Evolutionary conservation across 2,797 vertebrate genomes (phyloP).

Genomic region (Acanthornis magna): DNA sequence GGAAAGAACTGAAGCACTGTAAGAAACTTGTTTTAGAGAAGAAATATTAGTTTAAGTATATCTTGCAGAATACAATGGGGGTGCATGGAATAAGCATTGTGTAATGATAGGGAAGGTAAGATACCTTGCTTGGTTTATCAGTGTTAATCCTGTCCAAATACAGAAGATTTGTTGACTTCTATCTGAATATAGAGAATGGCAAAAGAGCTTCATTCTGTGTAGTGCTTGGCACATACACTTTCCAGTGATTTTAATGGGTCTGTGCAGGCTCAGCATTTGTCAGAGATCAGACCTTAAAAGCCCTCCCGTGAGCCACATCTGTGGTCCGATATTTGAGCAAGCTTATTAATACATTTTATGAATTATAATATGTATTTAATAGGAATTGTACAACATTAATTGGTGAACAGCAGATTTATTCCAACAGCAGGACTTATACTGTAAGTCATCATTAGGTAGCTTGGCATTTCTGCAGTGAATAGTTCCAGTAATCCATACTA

Average conservation of each 20-base stretch:
- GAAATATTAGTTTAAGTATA: not conserved
- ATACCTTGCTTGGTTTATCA: not conserved
- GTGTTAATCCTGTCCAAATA: not conserved
- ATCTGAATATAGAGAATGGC: not conserved
- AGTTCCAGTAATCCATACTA: slow-evolving; percentile 66
- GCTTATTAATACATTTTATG: slow-evolving; percentile 49
- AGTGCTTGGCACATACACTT: not conserved
- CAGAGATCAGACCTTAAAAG: slow-evolving; percentile 44
- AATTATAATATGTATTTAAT: slow-evolving; percentile 61
- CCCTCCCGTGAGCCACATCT: slow-evolving; percentile 41
- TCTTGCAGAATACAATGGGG: not conserved
- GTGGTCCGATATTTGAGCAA: slow-evolving; percentile 18
- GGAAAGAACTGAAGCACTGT: not conserved
- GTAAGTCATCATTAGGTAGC: slow-evolving; percentile 59
- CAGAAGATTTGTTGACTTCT: not conserved
- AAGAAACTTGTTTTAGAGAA: not conserved
- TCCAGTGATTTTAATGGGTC: slow-evolving; percentile 21
- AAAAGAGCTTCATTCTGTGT: not conserved
- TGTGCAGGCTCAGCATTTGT: slow-evolving; percentile 50
- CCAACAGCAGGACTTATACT: slow-evolving; percentile 34
- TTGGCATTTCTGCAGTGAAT: slow-evolving; percentile 59
- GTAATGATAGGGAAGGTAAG: not conserved
- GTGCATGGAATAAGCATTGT: not conserved
- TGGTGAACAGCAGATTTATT: slow-evolving; percentile 64
- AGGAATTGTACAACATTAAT: slow-evolving; percentile 56